Evolutionary conservation across 2,113 vertebrate genomes (phyloP).

Genomic region (Crotalus horridus): DNA sequence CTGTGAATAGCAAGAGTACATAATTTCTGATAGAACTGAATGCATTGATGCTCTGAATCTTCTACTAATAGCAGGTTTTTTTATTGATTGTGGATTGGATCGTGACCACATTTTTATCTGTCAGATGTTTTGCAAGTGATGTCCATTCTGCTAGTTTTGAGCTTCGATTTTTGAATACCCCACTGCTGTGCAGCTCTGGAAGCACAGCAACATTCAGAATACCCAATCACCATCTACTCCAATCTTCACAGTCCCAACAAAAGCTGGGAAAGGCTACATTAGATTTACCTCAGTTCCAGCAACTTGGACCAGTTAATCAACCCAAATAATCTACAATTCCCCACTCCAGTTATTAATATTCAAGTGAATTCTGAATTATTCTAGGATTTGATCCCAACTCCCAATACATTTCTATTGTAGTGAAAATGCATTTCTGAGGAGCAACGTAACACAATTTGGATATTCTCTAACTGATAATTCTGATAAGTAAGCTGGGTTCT

Average conservation of each 20-base stretch:
- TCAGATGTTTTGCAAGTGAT: background rate
- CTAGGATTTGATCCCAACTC: background rate
- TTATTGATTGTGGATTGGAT: background rate
- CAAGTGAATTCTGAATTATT: background rate
- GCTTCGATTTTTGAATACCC: background rate
- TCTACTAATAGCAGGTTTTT: background rate
- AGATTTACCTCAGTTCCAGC: background rate
- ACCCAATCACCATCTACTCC: background rate
- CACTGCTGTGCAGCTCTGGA: background rate
- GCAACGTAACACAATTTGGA: background rate
- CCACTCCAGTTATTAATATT: background rate
- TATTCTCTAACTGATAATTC: background rate
- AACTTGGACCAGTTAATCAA: background rate
- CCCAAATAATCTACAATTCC: background rate
- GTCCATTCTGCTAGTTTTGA: background rate
- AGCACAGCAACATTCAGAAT: background rate
- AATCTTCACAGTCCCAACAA: background rate
- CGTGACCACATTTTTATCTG: background rate
- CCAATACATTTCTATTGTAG: background rate
- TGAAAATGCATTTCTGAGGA: background rate
- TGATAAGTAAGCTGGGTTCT: background rate
- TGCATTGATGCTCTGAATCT: background rate
- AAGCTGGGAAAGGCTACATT: background rate
- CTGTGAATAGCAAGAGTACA: background rate
- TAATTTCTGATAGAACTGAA: background rate